A percentile compares a stretch with the other conserved stretches of the same genome.
phyloP scores from a whole-genome alignment of 92 coral and sea anemone species.

The Paramuricea clavata region DNA sequence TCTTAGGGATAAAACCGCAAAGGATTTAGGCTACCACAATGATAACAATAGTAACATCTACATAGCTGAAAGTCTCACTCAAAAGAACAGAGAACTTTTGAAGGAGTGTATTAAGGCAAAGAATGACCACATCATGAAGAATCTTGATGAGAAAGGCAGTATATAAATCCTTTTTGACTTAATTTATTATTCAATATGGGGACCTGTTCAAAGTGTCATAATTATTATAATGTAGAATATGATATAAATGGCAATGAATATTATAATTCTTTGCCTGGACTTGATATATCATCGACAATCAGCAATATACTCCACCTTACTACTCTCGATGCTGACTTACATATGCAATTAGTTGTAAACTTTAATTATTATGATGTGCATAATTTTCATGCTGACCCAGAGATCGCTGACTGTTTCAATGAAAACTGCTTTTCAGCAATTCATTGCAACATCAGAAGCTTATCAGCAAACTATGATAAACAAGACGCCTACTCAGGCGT shows the following conservation, averaged over 20 bases:
- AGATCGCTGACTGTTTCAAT: not conserved
- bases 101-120: no score
- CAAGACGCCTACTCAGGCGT: no score
- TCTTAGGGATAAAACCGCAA: no score
- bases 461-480: no score
- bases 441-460: not conserved
- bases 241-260: not conserved
- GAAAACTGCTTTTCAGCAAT: not conserved
- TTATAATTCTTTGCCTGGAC: constrained; percentile 1
- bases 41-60: no score
- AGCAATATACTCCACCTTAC: not conserved
- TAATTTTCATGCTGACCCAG: not conserved
- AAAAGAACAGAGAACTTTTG: no score
- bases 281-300: not conserved
- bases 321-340: not conserved
- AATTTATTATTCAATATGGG: no score
- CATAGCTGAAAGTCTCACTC: no score
- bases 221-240: not conserved
- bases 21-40: no score
- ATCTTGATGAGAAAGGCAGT: no score
- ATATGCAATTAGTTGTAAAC: not conserved
- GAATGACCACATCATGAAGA: not conserved
- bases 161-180: not conserved
- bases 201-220: not conserved
- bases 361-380: not conserved